Evolutionary conservation across 37 sponge, comb jelly and placozoan species (phyloP).

Genomic region (Cliona cf. orientalis): DNA sequence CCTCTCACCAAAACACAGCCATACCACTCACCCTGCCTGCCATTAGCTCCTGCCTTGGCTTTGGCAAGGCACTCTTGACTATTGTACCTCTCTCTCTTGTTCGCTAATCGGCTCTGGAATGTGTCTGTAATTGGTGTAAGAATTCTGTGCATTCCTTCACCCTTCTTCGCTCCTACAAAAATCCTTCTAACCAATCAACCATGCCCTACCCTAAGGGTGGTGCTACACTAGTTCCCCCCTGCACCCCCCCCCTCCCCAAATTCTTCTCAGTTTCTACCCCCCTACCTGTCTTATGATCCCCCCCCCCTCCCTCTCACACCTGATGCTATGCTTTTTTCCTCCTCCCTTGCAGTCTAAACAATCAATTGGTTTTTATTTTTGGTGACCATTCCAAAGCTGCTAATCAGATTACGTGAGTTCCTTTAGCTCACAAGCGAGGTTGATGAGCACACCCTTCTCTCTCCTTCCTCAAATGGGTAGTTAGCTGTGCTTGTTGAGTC

Average conservation of each 20-base stretch:
- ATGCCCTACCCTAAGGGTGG: background rate
- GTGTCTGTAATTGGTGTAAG: background rate
- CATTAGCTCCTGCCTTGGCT: too few relatives aligned
- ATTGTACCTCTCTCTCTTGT: too few relatives aligned
- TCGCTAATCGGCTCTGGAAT: background rate
- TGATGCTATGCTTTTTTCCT: background rate
- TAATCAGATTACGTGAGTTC: too few relatives aligned
- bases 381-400: too few relatives aligned
- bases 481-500: background rate
- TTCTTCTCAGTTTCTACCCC: background rate
- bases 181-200: background rate
- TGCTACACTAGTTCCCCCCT: background rate
- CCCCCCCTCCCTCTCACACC: background rate
- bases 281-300: background rate
- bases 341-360: background rate
- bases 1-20: too few relatives aligned
- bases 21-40: too few relatives aligned
- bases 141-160: background rate
- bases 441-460: slow-evolving; percentile 1
- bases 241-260: background rate
- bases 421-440: background rate
- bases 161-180: background rate
- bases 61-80: too few relatives aligned
- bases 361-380: background rate
- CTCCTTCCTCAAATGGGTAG: background rate